Conservation (phyloP, 2,113 vertebrate genomes). For the Chrysemys picta region DNA sequence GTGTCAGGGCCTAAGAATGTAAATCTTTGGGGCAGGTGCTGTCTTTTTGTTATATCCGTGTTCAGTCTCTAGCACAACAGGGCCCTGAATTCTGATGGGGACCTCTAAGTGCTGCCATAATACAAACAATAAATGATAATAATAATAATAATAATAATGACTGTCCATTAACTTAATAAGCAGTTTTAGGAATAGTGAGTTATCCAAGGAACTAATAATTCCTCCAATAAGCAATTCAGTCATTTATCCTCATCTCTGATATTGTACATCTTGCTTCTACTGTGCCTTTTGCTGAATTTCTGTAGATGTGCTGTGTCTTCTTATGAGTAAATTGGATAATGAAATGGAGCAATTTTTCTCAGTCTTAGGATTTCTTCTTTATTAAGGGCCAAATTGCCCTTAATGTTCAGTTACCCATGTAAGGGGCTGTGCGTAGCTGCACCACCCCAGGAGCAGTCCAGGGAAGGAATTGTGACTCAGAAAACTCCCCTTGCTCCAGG, state of each 20-base stretch:
- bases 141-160: conserved; percentile 47
- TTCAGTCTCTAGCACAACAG: conserved; percentile 40
- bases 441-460: conserved; percentile 28
- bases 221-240: conserved; percentile 70
- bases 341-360: conserved; percentile 74
- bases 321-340: conserved; percentile 71
- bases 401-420: conserved; percentile 57
- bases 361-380: conserved; percentile 72
- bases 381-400: conserved; percentile 70
- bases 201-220: conserved; percentile 69
- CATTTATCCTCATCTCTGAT: conserved; percentile 70
- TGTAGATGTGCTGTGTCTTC: conserved; percentile 67
- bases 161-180: conserved; percentile 65
- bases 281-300: conserved; percentile 69
- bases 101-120: conserved; percentile 44
- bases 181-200: conserved; percentile 71
- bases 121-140: conserved; percentile 47
- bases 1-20: neutral
- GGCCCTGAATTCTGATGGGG: conserved; percentile 50
- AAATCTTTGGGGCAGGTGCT: conserved; percentile 45
- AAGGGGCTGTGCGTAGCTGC: conserved; percentile 61
- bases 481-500: conserved; percentile 55
- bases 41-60: conserved; percentile 45
- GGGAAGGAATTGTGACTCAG: conserved; percentile 54
- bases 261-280: conserved; percentile 66